Base-by-base conservation (phyloP, 2,888 invertebrate genomes). In the Celastrina argiolus region DNA sequence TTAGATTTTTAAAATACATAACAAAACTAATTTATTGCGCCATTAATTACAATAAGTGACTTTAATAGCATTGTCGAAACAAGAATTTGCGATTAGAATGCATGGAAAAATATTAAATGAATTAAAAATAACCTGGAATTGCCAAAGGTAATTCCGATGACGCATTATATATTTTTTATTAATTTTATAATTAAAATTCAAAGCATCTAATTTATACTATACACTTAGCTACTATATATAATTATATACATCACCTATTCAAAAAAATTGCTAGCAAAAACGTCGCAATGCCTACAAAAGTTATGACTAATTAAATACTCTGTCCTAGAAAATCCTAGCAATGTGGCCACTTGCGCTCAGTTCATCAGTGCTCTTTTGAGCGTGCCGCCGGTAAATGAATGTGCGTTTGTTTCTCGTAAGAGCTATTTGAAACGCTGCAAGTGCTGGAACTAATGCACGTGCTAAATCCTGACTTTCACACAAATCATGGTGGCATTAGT, bases 311-410 rank as follows among this genome's bases (percentile, higher is more conserved):
- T 22, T 51, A 2, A 26, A 16, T 0, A 41, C 45, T 26, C 8
- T 16, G 31, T 65, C 65, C 56, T 14, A 65, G 41, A 41, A 41
- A 65, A 41, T 28, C 5, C 39, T 26, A 56, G 56, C 22, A 18
- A 36, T 41, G 31, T 58, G 65, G 14, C 6, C 39, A 22, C 65
- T 31, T 41, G 5, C 42, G 31, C 41, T 65, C 31, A 18, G 67
- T 69, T 64, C 67, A 69, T 69, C 69, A 65, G 63, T 67, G 68
- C 68, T 68, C 74, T 77, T 80, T 80, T 80, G 77, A 80, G 66
- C 69, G 41, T 39, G 71, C 81, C 81, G 80, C 73, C 79, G 80
- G 72, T 64, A 70, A 74, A 72, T 75, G 69, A 75, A 73, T 68
- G 70, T 68, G 68, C 68, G 69, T 73, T 71, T 67, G 72, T 71